These are phyloP conservation scores for Platygyra sinensis DNA, from an alignment of 64 coral and sea anemone species.

Conservation along the genomic window DNA sequence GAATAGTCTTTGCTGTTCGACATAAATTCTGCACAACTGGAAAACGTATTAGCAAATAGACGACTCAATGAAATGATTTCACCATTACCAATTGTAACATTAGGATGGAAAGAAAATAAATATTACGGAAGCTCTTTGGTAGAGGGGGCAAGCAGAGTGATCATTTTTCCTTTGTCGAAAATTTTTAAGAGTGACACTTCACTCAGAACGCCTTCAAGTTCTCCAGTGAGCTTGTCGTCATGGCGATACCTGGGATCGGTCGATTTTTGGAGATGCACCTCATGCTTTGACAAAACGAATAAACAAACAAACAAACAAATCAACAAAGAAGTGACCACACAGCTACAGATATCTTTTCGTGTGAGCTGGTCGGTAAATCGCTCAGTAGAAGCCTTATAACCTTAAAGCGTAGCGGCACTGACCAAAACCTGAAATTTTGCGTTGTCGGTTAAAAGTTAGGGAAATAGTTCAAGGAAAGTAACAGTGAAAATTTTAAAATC, in stretches of 20 bases:
- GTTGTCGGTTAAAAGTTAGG: too few species aligned
- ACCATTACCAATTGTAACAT: background rate
- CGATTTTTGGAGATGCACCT: too few species aligned
- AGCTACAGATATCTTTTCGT: too few species aligned
- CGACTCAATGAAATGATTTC: background rate
- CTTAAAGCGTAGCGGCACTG: too few species aligned
- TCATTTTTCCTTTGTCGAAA: background rate
- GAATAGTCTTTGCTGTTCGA: slow-evolving; percentile 13
- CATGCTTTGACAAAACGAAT: too few species aligned
- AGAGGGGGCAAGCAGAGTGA: background rate
- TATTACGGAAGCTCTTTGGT: background rate
- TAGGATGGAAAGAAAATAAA: background rate
- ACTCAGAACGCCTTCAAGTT: background rate
- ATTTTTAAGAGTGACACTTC: background rate
- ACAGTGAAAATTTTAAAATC: too few species aligned
- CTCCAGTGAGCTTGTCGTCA: background rate
- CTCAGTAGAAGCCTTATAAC: too few species aligned
- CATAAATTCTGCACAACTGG: background rate
- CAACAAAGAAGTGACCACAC: too few species aligned
- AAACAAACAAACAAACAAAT: too few species aligned
- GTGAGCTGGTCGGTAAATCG: too few species aligned
- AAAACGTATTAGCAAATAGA: background rate
- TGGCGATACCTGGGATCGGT: background rate
- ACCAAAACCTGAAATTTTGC: too few species aligned
- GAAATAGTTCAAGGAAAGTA: too few species aligned